Evolutionary conservation across 64 coral and sea anemone genomes (phyloP).

Genomic region (Exaiptasia diaphana): DNA sequence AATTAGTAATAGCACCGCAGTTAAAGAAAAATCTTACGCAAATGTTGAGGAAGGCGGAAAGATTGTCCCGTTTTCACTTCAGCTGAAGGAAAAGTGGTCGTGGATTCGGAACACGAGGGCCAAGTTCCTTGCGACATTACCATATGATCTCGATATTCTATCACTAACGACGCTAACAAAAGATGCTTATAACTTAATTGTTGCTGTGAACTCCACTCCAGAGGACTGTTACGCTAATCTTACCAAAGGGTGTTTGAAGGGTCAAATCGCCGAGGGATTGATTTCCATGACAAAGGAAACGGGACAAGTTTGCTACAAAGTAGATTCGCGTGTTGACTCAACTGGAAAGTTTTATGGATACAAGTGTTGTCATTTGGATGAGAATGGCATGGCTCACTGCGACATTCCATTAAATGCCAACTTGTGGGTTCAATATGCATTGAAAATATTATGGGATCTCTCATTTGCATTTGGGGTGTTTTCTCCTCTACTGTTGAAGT

Average conservation of each 20-base stretch:
- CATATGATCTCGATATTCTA: conserved; percentile 96
- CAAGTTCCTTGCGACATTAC: conserved; percentile 74
- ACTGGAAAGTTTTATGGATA: conserved; percentile 37
- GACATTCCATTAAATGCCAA: conserved; percentile 47
- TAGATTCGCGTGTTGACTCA: not conserved
- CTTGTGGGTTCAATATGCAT: conserved; percentile 64
- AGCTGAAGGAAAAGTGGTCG: conserved; percentile 59
- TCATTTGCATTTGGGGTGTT: conserved; percentile 69
- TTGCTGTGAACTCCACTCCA: conserved; percentile 38
- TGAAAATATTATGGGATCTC: conserved; percentile 46
- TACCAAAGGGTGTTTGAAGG: not conserved
- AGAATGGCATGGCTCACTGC: conserved; percentile 53
- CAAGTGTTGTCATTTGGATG: conserved; percentile 30
- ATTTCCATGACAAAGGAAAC: not conserved
- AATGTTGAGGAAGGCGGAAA: not conserved
- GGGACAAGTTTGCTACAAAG: conserved; percentile 57
- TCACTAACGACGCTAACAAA: conserved; percentile 79
- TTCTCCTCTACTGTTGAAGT: conserved; percentile 83
- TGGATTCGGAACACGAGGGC: conserved; percentile 74
- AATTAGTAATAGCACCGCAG: conserved; percentile 23
- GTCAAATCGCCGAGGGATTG: conserved; percentile 20
- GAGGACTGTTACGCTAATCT: conserved; percentile 57
- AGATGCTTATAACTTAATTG: conserved; percentile 41
- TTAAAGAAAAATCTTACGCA: not conserved
- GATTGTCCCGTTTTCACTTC: not conserved